Evolutionary conservation across 2,888 invertebrate species (phyloP), one percentile per base, ranked within the genome.

Genomic region (Oegoconia quadripuncta): DNA sequence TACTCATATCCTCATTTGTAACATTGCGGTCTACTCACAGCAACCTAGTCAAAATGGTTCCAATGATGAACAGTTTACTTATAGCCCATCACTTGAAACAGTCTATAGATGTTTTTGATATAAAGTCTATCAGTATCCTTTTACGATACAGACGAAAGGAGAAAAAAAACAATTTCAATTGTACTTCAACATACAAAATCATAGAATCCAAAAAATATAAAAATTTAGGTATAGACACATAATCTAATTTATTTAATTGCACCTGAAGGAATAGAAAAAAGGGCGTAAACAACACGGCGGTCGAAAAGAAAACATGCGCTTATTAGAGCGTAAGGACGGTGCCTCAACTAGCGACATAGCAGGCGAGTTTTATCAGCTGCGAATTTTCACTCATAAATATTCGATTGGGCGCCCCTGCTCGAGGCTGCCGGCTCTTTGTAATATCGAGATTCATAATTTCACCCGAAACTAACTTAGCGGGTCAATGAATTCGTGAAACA

Each of bases 311-410:
- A 65, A 65, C 60, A 62, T 60, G 54, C 52, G 60, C 59, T 69
- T 71, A 74, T 71, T 66, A 74, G 58, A 53, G 52, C 8, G 55
- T 47, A 50, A 36, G 34, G 47, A 55, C 41, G 4, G 25, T 25
- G 11, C n/a, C n/a, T 49, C 45, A 52, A 54, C 59, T 57, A 44
- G 5, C 30, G n/a, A 27, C n/a, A n/a, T n/a, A n/a, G n/a, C n/a
- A n/a, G n/a, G n/a, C n/a, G 58, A 69, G 73, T 78, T 78, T 74
- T 76, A 80, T 79, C 81, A 81, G 78, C 81, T 81, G 81, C 67
- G 67, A 78, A 77, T 71, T 75, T 72, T 76, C 76, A 60, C 80
- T 79, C 74, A 82, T 83, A 81, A 80, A 83, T 83, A 82, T 82
- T 79, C 77, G 77, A 81, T 80, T 70, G 77, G 61, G 59, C 46